A percentile compares a stretch with the other conserved stretches of the same genome.
Conservation (phyloP, 2,113 vertebrate genomes). For the Leucosticte australis region DNA sequence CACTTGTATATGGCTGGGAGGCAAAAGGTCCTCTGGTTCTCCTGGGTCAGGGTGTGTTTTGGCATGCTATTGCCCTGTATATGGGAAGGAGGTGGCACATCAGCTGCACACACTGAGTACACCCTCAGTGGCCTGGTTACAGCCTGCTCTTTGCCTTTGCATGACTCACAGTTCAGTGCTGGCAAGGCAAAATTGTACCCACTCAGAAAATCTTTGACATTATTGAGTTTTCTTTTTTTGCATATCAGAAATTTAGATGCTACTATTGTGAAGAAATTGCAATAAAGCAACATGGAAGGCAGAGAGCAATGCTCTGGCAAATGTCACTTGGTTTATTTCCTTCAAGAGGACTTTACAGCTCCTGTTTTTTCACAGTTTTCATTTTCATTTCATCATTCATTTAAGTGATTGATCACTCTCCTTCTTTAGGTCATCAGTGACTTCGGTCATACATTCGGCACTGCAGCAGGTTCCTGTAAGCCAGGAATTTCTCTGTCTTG, state of each 20-base stretch:
- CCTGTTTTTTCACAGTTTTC: not conserved
- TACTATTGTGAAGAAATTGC: not conserved
- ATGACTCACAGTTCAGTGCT: not conserved
- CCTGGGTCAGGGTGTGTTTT: not conserved
- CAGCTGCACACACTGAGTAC: not conserved
- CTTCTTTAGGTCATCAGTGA: not conserved
- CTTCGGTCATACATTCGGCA: not conserved
- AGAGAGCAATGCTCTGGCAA: not conserved
- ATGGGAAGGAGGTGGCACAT: not conserved
- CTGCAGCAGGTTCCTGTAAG: not conserved
- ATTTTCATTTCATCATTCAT: too few species aligned
- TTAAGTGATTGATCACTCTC: not conserved
- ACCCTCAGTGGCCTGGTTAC: not conserved
- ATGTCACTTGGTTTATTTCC: not conserved
- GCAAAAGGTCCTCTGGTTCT: not conserved
- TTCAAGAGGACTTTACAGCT: not conserved
- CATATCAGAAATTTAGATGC: not conserved
- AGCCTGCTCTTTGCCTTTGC: not conserved
- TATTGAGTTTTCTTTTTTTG: not conserved
- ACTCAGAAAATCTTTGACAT: not conserved
- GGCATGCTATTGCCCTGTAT: accelerated
- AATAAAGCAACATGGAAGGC: not conserved
- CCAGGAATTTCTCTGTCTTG: not conserved
- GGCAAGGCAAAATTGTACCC: not conserved
- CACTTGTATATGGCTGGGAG: not conserved